Percentiles rank a stretch among this genome's conserved stretches.
Evolutionary conservation across 2,797 vertebrate species (phyloP).

Genomic region (Phataginus tetradactyla): DNA sequence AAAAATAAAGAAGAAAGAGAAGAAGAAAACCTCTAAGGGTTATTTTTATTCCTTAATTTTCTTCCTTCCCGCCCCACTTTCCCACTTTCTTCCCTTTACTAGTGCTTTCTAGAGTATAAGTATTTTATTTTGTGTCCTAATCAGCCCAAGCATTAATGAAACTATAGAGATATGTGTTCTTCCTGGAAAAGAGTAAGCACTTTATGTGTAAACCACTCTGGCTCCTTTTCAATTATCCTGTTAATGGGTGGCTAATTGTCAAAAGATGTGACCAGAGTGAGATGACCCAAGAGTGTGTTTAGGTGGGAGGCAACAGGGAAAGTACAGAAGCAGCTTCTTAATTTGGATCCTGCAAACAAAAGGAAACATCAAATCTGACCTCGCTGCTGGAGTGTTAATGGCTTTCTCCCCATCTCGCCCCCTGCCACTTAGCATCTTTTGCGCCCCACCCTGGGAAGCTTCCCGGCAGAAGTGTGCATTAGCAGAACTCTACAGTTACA

Average conservation of each 20-base stretch:
- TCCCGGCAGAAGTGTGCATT: slow-evolving; percentile 88
- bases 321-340: slow-evolving; percentile 86
- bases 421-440: slow-evolving; percentile 87
- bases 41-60: slow-evolving; percentile 72
- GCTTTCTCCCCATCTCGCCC: slow-evolving; percentile 86
- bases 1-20: slow-evolving; percentile 52
- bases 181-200: slow-evolving; percentile 85
- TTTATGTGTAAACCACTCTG: slow-evolving; percentile 85
- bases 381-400: slow-evolving; percentile 90
- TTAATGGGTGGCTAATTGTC: slow-evolving; percentile 90
- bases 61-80: not conserved
- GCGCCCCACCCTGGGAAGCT: slow-evolving; percentile 87
- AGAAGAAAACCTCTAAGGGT: slow-evolving; percentile 63
- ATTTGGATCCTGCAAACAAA: slow-evolving; percentile 90
- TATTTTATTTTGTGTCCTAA: slow-evolving; percentile 79
- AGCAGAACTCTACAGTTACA: slow-evolving; percentile 86
- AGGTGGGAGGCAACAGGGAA: slow-evolving; percentile 84
- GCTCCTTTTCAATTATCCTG: slow-evolving; percentile 87
- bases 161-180: slow-evolving; percentile 84
- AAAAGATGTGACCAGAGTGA: slow-evolving; percentile 86
- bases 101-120: slow-evolving; percentile 70
- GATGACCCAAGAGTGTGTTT: slow-evolving; percentile 89
- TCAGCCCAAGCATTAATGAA: slow-evolving; percentile 85
- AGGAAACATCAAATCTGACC: slow-evolving; percentile 90
- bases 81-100: slow-evolving; percentile 52